Evolutionary conservation across 2,888 invertebrate species (phyloP).

Genomic region (Hoplodrina blanda): DNA sequence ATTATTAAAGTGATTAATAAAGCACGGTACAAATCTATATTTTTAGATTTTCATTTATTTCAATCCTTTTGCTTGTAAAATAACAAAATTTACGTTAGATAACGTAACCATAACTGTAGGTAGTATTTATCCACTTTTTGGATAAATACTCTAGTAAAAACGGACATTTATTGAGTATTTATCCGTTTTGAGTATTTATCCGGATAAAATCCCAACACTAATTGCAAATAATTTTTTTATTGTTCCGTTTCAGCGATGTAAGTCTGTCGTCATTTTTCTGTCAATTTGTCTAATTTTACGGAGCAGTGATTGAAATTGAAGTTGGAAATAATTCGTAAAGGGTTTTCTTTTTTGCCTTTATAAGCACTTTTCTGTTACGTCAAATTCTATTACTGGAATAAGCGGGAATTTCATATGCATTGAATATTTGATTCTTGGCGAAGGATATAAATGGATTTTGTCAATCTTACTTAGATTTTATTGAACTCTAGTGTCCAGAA

Average conservation of each 20-base stretch:
- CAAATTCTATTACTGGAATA: constrained; percentile 12
- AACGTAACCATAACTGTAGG: too few species aligned
- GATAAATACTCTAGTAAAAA: too few species aligned
- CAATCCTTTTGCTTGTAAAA: too few species aligned
- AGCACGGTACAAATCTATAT: too few species aligned
- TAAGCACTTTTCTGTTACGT: constrained; percentile 22
- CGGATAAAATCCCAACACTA: too few species aligned
- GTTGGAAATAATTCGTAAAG: constrained; percentile 12
- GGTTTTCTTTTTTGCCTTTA: constrained; percentile 5
- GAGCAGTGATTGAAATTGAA: constrained; percentile 19
- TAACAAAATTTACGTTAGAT: too few species aligned
- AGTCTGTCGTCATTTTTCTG: constrained; percentile 41
- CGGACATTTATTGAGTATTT: too few species aligned
- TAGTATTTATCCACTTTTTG: too few species aligned
- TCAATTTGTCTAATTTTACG: constrained; percentile 56
- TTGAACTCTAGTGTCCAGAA: neutral
- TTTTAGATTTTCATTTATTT: too few species aligned
- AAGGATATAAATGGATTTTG: constrained; percentile 39
- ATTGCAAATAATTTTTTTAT: too few species aligned
- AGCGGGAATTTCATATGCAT: constrained; percentile 25
- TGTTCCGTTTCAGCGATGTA: constrained; percentile 31
- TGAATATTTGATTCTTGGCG: constrained; percentile 17
- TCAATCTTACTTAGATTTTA: constrained; percentile 33
- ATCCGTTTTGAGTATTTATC: too few species aligned
- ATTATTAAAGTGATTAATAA: too few species aligned